Conservation (phyloP, 1,140 invertebrate species). For the Aphidius ervi region DNA sequence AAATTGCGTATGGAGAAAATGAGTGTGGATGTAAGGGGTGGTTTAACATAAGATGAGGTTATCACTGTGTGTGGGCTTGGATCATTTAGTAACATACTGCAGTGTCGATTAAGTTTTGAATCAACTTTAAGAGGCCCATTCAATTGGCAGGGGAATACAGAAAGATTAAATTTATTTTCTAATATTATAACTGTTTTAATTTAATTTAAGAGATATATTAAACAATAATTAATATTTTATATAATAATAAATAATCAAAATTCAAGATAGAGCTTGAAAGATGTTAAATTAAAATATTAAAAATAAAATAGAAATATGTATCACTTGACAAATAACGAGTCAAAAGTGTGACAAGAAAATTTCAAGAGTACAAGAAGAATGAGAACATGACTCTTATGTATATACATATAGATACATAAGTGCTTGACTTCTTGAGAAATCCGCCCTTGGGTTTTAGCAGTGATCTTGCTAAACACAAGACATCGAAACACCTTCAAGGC, state of each 20-base stretch:
- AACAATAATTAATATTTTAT: no score
- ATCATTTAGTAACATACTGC: conserved; percentile 54
- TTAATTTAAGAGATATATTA: no score
- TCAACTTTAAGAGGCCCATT: conserved; percentile 4
- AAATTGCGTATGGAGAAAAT: conserved; percentile 48
- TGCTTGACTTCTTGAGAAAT: conserved; percentile 9
- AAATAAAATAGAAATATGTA: background rate
- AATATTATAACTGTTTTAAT: no score
- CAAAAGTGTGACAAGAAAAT: background rate
- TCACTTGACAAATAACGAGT: background rate
- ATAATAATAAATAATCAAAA: background rate
- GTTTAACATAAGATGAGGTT: conserved; percentile 4
- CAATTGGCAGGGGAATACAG: conserved; percentile 13
- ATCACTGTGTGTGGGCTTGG: conserved; percentile 46
- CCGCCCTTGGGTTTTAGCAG: conserved; percentile 7
- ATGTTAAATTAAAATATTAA: background rate
- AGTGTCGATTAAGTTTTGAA: conserved; percentile 38
- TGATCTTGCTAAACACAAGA: background rate
- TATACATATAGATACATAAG: conserved; percentile 22
- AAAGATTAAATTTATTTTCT: conserved; percentile 3
- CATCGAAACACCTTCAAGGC: conserved; percentile 39
- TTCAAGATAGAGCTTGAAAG: background rate
- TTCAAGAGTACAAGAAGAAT: background rate
- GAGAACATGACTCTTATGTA: conserved; percentile 8
- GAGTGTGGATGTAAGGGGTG: conserved; percentile 27